Percentiles rank a stretch among this genome's conserved stretches.
Conservation (phyloP, 2,797 vertebrate species). For the Rhinichthys osculus region DNA sequence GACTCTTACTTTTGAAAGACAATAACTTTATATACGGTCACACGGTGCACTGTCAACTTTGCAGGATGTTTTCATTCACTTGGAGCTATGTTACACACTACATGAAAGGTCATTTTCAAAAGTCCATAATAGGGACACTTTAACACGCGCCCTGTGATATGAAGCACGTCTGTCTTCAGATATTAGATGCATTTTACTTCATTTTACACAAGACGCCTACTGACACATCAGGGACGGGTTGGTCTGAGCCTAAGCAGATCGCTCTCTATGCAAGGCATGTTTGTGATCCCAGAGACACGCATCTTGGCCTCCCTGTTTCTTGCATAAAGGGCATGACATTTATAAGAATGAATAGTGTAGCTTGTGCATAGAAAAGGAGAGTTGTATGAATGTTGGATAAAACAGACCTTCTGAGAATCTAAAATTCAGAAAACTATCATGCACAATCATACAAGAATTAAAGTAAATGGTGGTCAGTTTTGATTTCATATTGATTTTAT, state of each 20-base stretch:
- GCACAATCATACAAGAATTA: background rate
- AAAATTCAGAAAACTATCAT: background rate
- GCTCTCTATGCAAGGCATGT: constrained; percentile 50
- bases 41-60: too few relatives aligned
- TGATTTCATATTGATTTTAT: background rate
- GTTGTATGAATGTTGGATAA: constrained; percentile 17
- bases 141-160: constrained; percentile 51
- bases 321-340: constrained; percentile 51
- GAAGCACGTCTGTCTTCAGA: constrained; percentile 55
- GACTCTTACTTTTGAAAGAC: too few relatives aligned
- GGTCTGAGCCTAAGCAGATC: constrained; percentile 40
- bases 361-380: constrained; percentile 25
- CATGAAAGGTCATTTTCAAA: too few relatives aligned
- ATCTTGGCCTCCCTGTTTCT: constrained; percentile 35
- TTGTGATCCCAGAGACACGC: constrained; percentile 38
- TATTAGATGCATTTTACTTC: constrained; percentile 45
- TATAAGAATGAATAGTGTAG: constrained; percentile 44
- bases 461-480: background rate
- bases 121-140: too few relatives aligned
- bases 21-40: too few relatives aligned
- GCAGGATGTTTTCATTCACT: too few relatives aligned
- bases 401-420: background rate
- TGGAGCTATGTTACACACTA: too few relatives aligned
- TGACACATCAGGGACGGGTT: constrained; percentile 46
- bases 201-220: constrained; percentile 19